Evolutionary conservation across 2,113 vertebrate species (phyloP).

Genomic region (Donacobius atricapilla): DNA sequence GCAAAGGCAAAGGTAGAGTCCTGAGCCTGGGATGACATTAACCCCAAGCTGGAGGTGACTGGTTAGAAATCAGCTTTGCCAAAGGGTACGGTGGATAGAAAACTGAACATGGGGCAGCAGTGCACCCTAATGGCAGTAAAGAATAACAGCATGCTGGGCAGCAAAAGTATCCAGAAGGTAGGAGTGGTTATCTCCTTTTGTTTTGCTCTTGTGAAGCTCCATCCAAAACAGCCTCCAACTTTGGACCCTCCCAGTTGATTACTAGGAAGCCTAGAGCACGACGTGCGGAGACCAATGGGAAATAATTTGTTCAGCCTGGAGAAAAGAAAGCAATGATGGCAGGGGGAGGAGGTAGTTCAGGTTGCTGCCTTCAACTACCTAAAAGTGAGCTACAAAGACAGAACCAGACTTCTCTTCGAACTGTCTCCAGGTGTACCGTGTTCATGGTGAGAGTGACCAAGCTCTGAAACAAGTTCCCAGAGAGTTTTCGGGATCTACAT

Average conservation of each 20-base stretch:
- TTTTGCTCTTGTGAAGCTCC: not conserved
- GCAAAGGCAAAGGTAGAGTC: not conserved
- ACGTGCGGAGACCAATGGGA: not conserved
- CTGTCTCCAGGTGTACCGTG: not conserved
- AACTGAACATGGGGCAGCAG: not conserved
- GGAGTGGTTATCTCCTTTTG: not conserved
- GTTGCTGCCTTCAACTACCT: not conserved
- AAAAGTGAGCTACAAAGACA: not conserved
- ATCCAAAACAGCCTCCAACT: not conserved
- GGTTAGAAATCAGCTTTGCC: not conserved
- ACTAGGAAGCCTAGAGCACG: not conserved
- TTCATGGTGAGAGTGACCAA: not conserved
- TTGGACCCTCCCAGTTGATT: not conserved
- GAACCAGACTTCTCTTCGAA: not conserved
- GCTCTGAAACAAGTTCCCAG: not conserved
- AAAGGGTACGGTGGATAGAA: not conserved
- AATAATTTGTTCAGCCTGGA: not conserved
- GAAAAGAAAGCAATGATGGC: not conserved
- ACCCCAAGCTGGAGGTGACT: not conserved
- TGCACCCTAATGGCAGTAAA: not conserved
- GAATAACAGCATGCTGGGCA: not conserved
- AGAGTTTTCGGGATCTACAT: not conserved
- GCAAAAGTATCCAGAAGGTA: not conserved
- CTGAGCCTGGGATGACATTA: not conserved
- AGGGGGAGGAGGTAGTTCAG: not conserved